Conservation (phyloP, 2,888 invertebrate genomes). For the Tetheella fluctuosa region DNA sequence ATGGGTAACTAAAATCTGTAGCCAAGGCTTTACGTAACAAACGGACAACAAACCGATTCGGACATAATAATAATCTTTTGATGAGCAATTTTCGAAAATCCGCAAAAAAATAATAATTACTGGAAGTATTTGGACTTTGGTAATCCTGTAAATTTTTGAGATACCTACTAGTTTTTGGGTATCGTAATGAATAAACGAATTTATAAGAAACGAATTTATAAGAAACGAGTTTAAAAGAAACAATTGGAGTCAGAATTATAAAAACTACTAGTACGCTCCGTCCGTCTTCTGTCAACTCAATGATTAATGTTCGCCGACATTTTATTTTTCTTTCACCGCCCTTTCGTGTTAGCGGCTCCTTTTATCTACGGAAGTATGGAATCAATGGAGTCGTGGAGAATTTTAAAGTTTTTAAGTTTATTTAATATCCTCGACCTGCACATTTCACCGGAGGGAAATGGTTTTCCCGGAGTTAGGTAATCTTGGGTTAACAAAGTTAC, state of each 20-base stretch:
- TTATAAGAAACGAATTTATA: background rate
- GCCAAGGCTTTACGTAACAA: conserved; percentile 20
- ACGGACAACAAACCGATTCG: conserved; percentile 29
- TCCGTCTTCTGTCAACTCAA: conserved; percentile 40
- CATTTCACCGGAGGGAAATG: background rate
- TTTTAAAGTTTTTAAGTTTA: conserved; percentile 15
- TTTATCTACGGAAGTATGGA: conserved; percentile 30
- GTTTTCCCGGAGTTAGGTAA: background rate
- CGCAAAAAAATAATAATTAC: background rate
- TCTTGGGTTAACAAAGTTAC: background rate
- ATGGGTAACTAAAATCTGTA: conserved; percentile 28
- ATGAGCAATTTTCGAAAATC: conserved; percentile 1
- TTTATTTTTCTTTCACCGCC: conserved; percentile 45
- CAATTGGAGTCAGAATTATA: conserved; percentile 9
- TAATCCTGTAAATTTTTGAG: too few relatives aligned
- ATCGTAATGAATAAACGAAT: too few relatives aligned
- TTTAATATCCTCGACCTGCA: background rate
- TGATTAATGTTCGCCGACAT: conserved; percentile 47
- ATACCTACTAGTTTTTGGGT: too few relatives aligned
- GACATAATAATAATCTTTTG: conserved; percentile 21
- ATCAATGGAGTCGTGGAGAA: conserved; percentile 22
- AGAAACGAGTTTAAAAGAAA: background rate
- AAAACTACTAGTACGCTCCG: conserved; percentile 18
- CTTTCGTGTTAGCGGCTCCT: conserved; percentile 45
- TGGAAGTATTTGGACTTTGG: too few relatives aligned